Percentiles rank a stretch among this genome's conserved stretches.
Conservation (phyloP, 2,797 vertebrate genomes). For the Yasuhikotakia modesta region DNA sequence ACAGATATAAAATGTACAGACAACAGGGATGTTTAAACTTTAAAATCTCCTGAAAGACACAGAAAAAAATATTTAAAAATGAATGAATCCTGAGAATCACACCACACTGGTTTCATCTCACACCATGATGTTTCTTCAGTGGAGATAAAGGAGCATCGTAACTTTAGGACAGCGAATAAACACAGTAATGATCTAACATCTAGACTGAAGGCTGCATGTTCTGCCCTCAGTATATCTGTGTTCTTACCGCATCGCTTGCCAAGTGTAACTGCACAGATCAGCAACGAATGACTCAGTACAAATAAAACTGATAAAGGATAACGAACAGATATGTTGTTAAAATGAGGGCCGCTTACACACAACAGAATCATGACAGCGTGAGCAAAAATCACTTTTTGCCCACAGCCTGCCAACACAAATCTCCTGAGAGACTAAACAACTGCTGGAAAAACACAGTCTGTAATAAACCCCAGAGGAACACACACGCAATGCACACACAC, state of each 20-base stretch:
- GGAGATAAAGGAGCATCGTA: background rate
- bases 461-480: constrained; percentile 47
- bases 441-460: constrained; percentile 36
- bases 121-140: background rate
- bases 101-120: background rate
- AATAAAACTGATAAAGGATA: constrained; percentile 30
- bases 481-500: background rate
- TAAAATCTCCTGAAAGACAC: too few relatives aligned
- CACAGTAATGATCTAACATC: constrained; percentile 9
- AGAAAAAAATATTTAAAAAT: too few relatives aligned
- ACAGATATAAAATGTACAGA: too few relatives aligned
- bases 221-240: background rate
- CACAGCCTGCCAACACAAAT: constrained; percentile 23
- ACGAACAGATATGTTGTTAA: background rate
- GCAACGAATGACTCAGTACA: constrained; percentile 9
- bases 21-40: too few relatives aligned
- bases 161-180: background rate
- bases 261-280: too few relatives aligned
- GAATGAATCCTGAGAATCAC: too few relatives aligned
- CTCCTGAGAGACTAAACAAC: constrained; percentile 16
- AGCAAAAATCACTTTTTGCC: constrained; percentile 32
- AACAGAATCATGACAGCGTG: constrained; percentile 38
- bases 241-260: constrained; percentile 6
- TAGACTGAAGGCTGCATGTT: background rate
- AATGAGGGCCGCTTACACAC: constrained; percentile 23